These are phyloP conservation scores for Coenonympha arcania DNA, from an alignment of 2,888 invertebrate genomes.

Conservation along the genomic window DNA sequence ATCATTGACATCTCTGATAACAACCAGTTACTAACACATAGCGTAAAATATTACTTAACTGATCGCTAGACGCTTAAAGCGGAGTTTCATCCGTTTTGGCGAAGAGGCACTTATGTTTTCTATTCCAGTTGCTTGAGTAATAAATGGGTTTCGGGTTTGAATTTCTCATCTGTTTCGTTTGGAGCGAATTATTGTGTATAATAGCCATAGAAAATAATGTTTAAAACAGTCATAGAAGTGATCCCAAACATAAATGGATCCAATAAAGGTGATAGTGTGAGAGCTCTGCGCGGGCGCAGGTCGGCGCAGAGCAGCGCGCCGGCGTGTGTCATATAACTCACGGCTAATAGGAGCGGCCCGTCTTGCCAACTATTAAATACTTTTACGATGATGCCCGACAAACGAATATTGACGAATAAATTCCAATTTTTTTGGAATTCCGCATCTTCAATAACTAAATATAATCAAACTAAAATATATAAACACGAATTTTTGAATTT, in stretches of 20 bases:
- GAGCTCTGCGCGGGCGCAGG: conserved; percentile 15
- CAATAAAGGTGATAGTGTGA: background rate
- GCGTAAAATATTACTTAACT: too few species aligned
- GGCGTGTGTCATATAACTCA: conserved; percentile 63
- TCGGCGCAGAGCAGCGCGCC: conserved; percentile 19
- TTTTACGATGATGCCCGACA: conserved; percentile 69
- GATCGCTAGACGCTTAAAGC: too few species aligned
- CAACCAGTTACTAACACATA: too few species aligned
- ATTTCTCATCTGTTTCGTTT: too few species aligned
- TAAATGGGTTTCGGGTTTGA: too few species aligned
- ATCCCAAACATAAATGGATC: conserved; percentile 1
- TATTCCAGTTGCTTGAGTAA: too few species aligned
- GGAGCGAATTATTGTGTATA: background rate
- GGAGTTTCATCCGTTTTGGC: too few species aligned
- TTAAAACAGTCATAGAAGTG: background rate
- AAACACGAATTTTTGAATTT: too few species aligned
- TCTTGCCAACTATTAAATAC: conserved; percentile 69
- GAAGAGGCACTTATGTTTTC: too few species aligned
- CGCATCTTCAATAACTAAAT: background rate
- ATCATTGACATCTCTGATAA: too few species aligned
- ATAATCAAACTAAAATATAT: too few species aligned
- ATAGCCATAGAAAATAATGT: background rate
- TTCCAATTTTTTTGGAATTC: conserved; percentile 34
- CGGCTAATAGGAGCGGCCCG: conserved; percentile 65
- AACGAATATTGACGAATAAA: conserved; percentile 70